These are phyloP conservation scores for Pharmacophagus antenor DNA, from an alignment of 2,888 invertebrate genomes.

Conservation along the genomic window DNA sequence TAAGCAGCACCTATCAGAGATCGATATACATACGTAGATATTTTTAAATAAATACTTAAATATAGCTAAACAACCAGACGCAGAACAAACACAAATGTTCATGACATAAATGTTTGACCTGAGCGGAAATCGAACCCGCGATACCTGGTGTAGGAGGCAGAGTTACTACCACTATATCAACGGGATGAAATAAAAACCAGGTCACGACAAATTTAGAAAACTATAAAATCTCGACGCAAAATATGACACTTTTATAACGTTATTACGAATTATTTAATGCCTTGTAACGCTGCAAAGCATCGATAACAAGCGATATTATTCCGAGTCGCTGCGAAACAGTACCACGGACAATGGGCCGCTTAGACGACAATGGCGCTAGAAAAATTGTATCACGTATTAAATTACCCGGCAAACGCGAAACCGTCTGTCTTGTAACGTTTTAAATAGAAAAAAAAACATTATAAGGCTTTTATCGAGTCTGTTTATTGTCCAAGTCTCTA, in stretches of 20 bases:
- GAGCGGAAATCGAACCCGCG: too few relatives aligned
- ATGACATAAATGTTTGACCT: too few relatives aligned
- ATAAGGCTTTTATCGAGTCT: slow-evolving; percentile 27
- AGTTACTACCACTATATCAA: too few relatives aligned
- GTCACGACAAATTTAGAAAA: background rate
- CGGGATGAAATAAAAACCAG: too few relatives aligned
- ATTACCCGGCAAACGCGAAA: slow-evolving; percentile 43
- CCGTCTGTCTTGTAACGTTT: slow-evolving; percentile 7
- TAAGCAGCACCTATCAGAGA: too few relatives aligned
- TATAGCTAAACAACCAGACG: too few relatives aligned
- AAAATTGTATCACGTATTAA: slow-evolving; percentile 64
- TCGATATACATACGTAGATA: too few relatives aligned
- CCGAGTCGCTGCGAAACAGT: slow-evolving; percentile 35
- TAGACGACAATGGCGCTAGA: slow-evolving; percentile 30
- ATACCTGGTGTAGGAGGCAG: too few relatives aligned
- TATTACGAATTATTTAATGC: slow-evolving; percentile 1
- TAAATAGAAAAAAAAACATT: slow-evolving; percentile 30
- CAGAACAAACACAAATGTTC: too few relatives aligned
- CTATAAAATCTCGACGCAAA: background rate
- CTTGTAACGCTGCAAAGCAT: background rate
- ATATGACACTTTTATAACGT: background rate
- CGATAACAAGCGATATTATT: slow-evolving; percentile 16
- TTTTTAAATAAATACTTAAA: too few relatives aligned
- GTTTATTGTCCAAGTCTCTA: slow-evolving; percentile 21
- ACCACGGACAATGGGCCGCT: slow-evolving; percentile 48